These are phyloP conservation scores for Leptestheria dahalacensis DNA, from an alignment of 1,140 invertebrate species.

Conservation along the genomic window DNA sequence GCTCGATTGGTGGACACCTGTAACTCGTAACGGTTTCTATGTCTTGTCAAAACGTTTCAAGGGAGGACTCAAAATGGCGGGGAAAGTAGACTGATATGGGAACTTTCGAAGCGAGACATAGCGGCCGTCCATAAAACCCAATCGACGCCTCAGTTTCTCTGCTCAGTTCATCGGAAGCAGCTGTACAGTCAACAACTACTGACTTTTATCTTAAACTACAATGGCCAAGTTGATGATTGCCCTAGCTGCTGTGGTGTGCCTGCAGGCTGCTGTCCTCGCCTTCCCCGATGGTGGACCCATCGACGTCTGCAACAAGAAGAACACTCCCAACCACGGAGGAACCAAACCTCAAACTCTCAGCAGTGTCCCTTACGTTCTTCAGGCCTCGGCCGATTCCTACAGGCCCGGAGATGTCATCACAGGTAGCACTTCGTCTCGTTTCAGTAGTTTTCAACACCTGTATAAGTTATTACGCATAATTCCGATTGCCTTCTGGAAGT, in stretches of 20 bases:
- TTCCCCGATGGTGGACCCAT: constrained; percentile 62
- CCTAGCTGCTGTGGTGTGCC: background rate
- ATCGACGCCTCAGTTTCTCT: background rate
- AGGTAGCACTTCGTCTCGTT: constrained; percentile 30
- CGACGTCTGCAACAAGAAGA: constrained; percentile 56
- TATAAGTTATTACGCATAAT: too few relatives aligned
- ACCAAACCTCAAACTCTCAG: constrained; percentile 41
- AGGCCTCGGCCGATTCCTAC: constrained; percentile 42
- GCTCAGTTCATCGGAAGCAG: background rate
- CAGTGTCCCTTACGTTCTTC: constrained; percentile 45
- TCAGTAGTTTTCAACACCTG: too few relatives aligned
- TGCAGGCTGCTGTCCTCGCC: constrained; percentile 21
- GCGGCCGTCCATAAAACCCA: background rate
- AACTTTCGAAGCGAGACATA: background rate
- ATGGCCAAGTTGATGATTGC: background rate
- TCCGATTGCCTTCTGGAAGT: too few relatives aligned
- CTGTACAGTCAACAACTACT: background rate
- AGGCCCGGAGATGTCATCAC: constrained; percentile 45
- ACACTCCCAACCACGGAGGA: constrained; percentile 56
- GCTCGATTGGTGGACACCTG: background rate
- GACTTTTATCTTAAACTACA: background rate
- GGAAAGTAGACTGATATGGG: background rate
- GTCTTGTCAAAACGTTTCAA: background rate
- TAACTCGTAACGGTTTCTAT: background rate
- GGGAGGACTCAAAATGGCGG: background rate